phyloP scores from a whole-genome alignment of 37 sponge, comb jelly and placozoan species.

The Eunapius fragilis region DNA sequence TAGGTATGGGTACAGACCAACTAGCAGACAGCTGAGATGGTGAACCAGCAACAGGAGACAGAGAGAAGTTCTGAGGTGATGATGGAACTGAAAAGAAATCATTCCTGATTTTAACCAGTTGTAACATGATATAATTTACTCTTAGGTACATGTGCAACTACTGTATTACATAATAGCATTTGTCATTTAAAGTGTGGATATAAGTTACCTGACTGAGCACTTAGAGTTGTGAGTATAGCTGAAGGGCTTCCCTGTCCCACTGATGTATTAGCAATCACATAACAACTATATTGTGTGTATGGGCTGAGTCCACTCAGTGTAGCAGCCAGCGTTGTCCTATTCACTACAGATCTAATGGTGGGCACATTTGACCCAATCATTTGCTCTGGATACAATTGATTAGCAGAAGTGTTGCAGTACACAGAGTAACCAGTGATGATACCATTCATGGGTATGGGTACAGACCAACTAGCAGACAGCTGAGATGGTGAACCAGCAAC shows the following conservation, averaged over 20 bases:
- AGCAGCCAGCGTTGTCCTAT: neutral
- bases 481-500: neutral
- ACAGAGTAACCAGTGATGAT: neutral
- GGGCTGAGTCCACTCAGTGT: neutral
- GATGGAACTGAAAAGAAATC: neutral
- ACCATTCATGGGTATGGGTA: neutral
- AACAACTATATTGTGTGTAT: neutral
- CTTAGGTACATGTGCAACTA: no score
- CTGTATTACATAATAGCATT: no score
- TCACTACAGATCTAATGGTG: neutral
- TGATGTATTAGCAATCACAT: neutral
- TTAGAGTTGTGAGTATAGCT: neutral
- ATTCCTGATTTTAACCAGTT: neutral
- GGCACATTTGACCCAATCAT: neutral
- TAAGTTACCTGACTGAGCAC: neutral
- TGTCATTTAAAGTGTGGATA: no score
- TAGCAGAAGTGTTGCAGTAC: neutral
- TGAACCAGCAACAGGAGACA: neutral
- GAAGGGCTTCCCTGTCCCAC: neutral
- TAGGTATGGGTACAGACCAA: neutral
- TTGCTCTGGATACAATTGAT: neutral
- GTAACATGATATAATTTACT: no score
- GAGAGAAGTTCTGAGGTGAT: neutral
- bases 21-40: neutral
- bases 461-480: neutral